These are phyloP conservation scores for Sebastes matsubarae DNA, from an alignment of 2,797 vertebrate genomes.

Conservation along the genomic window DNA sequence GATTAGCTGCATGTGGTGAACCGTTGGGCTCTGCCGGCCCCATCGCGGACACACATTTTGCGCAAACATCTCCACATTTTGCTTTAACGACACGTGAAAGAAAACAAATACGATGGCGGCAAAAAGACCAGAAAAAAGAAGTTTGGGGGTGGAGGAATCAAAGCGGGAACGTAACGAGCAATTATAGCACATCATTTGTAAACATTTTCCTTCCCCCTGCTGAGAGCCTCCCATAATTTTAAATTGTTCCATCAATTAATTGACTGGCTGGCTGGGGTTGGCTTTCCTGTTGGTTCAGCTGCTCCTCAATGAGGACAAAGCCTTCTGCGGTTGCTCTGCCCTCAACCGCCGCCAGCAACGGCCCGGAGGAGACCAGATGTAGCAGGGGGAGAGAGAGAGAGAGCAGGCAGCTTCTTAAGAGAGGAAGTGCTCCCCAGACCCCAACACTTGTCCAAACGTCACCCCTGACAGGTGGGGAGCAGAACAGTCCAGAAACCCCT, in stretches of 20 bases:
- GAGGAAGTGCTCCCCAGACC: constrained; percentile 68
- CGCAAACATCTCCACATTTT: constrained; percentile 61
- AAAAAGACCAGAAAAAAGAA: constrained; percentile 8
- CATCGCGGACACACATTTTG: constrained; percentile 39
- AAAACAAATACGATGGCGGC: constrained; percentile 44
- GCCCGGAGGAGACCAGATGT: constrained; percentile 67
- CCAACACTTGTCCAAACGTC: constrained; percentile 70
- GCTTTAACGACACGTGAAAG: constrained; percentile 57
- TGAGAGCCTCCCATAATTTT: constrained; percentile 64
- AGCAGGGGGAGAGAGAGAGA: constrained; percentile 16
- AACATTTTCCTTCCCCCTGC: constrained; percentile 68
- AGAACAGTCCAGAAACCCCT: constrained; percentile 33
- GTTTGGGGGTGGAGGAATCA: neutral
- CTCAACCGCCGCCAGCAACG: constrained; percentile 54
- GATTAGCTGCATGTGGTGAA: constrained; percentile 74
- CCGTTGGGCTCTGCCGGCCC: constrained; percentile 53
- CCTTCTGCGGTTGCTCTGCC: constrained; percentile 56
- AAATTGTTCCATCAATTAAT: constrained; percentile 79
- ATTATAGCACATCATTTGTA: constrained; percentile 67
- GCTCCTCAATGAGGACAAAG: constrained; percentile 69
- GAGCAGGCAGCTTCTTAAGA: constrained; percentile 48
- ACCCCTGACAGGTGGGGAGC: constrained; percentile 66
- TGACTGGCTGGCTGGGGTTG: constrained; percentile 52
- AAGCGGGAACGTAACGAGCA: constrained; percentile 34
- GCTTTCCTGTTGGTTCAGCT: constrained; percentile 83